Conservation (phyloP, 2,113 vertebrate genomes). For the Xenotilapia longispinis region DNA sequence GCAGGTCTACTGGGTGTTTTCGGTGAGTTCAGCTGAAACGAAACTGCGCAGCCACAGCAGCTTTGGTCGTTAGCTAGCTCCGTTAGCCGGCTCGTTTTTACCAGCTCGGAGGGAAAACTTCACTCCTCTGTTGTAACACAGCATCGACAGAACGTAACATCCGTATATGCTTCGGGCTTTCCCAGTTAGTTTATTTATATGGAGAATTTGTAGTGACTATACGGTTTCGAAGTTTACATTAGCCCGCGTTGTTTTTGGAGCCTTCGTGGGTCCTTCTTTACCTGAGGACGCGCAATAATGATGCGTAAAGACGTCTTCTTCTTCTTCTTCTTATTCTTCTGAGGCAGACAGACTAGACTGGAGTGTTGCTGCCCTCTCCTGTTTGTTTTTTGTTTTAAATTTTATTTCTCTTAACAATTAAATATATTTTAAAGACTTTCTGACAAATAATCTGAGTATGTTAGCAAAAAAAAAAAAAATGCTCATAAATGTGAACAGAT, state of each 20-base stretch:
- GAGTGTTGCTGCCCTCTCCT: not conserved
- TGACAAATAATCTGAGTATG: not conserved
- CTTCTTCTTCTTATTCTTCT: not conserved
- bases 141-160: not conserved
- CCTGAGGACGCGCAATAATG: conserved; percentile 1
- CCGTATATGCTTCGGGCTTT: not conserved
- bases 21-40: conserved; percentile 16
- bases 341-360: not conserved
- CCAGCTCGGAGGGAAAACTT: conserved; percentile 14
- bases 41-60: conserved; percentile 41
- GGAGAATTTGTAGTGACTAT: not conserved
- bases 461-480: not conserved
- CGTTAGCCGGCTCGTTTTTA: conserved; percentile 35
- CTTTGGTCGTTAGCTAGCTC: conserved; percentile 36
- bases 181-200: not conserved
- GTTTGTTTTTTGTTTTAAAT: not conserved
- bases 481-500: not conserved
- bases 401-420: not conserved
- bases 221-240: conserved; percentile 16
- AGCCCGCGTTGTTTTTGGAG: conserved; percentile 46
- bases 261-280: conserved; percentile 31
- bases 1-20: not conserved
- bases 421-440: not conserved
- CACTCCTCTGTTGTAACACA: conserved; percentile 16
- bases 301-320: not conserved